Conservation (phyloP, 2,888 invertebrate genomes). For the Yponomeuta evonymella region DNA sequence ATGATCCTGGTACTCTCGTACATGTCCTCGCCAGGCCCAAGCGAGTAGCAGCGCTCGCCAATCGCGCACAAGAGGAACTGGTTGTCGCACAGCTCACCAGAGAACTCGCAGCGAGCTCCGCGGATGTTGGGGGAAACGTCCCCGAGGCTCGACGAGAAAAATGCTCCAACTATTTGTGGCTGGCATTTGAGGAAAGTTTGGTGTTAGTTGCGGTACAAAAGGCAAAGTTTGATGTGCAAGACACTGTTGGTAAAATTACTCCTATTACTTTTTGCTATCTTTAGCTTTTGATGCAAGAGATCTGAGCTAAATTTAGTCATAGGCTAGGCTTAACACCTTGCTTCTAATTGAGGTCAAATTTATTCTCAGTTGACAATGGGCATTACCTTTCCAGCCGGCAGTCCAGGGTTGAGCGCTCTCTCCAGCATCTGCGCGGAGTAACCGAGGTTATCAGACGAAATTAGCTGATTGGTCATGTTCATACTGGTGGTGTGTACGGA, state of each 20-base stretch:
- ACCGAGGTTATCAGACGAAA: slow-evolving; percentile 91
- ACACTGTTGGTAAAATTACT: too few species aligned
- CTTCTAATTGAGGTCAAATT: too few species aligned
- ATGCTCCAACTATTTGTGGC: slow-evolving; percentile 86
- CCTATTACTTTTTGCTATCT: too few species aligned
- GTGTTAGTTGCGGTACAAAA: neutral
- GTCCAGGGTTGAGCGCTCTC: slow-evolving; percentile 75
- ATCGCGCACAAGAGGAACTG: slow-evolving; percentile 79
- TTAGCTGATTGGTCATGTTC: slow-evolving; percentile 87
- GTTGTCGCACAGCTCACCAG: slow-evolving; percentile 81
- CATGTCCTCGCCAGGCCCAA: slow-evolving; percentile 89
- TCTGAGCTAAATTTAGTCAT: too few species aligned
- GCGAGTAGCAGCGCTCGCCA: slow-evolving; percentile 80
- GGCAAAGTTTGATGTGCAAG: too few species aligned
- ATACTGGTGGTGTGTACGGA: slow-evolving; percentile 90
- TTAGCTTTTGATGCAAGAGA: too few species aligned
- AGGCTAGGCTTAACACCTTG: too few species aligned
- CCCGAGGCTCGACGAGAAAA: slow-evolving; percentile 87
- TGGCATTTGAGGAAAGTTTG: slow-evolving; percentile 37
- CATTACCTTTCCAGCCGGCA: slow-evolving; percentile 58
- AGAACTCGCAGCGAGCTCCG: slow-evolving; percentile 84
- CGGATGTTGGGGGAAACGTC: slow-evolving; percentile 88
- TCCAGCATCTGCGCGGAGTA: slow-evolving; percentile 86
- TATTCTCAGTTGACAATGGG: too few species aligned
- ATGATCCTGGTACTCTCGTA: slow-evolving; percentile 89